Base-by-base conservation (phyloP, 23 tunicate species). In the Corella eumyota region DNA sequence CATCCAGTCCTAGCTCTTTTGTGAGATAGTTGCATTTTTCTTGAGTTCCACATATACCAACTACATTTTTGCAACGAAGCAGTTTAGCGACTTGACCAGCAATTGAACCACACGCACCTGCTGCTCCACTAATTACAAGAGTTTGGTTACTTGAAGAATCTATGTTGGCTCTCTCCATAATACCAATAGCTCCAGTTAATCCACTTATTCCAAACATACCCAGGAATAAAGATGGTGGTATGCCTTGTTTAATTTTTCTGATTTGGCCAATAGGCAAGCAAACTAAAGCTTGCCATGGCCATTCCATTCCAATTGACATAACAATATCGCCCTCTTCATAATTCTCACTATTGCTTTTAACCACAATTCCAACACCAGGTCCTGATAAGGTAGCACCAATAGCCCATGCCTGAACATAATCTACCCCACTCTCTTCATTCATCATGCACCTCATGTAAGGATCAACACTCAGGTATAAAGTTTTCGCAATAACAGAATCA, bases 81-180 rank as follows among this genome's bases (percentile, higher is more conserved):
- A 66, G 30, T 35, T 56, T 56, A 5, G 66, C 82, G 56, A 66
- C 56, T 52, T 75, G 82, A 1, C 82, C 82, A 4, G 73, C 82
- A 7, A 66, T 34, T 1, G 58, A 66, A 22, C 82, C 82, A 56
- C 65, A 54, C 32, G 82, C 65, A 4, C 82, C 74, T 30, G 82
- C 82, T 19, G 82, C 82, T 9, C 50, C 74, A 44, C 66, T 54
- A 1, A 75, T 57, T 2, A 75, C 82, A 31, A 75, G 36, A 1
- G 59, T 60, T 48, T 75, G 65, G 45, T 30, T 30, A 4, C 30
- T 22, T 29, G 54, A 65, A 4, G 62, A 6, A n/a, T 20, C 45
- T 4, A 67, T 54, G 62, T 66, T 66, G 6, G 74, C 82, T 55
- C 29, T 44, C n/a, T 66, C 73, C 33, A 36, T 36, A 24, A 75